phyloP scores from a whole-genome alignment of 2,888 invertebrate species.

The Platerodrilus igneus region DNA sequence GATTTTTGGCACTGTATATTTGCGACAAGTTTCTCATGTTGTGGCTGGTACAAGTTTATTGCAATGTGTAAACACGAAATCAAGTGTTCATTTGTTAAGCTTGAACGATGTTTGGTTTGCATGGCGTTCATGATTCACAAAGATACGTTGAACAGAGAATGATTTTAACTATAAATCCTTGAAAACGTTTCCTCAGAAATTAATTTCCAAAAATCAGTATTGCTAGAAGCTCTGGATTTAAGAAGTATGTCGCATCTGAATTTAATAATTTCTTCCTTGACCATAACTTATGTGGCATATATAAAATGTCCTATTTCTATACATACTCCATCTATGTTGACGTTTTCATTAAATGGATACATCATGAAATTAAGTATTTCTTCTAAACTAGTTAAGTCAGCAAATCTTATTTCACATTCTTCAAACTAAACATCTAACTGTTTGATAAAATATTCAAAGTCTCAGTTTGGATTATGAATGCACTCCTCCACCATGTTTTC shows the following conservation, averaged over 20 bases:
- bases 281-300: too few relatives aligned
- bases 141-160: constrained; percentile 11
- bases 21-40: constrained; percentile 9
- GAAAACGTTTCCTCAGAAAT: constrained; percentile 8
- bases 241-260: too few relatives aligned
- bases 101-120: constrained; percentile 9
- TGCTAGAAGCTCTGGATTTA: constrained; percentile 4
- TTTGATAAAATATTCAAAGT: constrained; percentile 2
- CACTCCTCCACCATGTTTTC: constrained; percentile 4
- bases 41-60: constrained; percentile 4
- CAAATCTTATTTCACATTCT: constrained; percentile 3
- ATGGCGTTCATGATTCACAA: constrained; percentile 11
- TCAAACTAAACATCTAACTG: too few relatives aligned
- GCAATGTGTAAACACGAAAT: constrained; percentile 9
- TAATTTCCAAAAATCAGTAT: constrained; percentile 5
- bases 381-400: background rate
- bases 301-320: too few relatives aligned
- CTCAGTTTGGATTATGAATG: too few relatives aligned
- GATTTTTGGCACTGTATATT: too few relatives aligned
- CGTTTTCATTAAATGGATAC: too few relatives aligned
- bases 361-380: background rate
- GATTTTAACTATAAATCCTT: constrained; percentile 4
- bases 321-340: too few relatives aligned
- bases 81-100: constrained; percentile 7
- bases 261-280: too few relatives aligned